Conservation (phyloP, 2,113 vertebrate genomes). For the Bubo blakistoni region DNA sequence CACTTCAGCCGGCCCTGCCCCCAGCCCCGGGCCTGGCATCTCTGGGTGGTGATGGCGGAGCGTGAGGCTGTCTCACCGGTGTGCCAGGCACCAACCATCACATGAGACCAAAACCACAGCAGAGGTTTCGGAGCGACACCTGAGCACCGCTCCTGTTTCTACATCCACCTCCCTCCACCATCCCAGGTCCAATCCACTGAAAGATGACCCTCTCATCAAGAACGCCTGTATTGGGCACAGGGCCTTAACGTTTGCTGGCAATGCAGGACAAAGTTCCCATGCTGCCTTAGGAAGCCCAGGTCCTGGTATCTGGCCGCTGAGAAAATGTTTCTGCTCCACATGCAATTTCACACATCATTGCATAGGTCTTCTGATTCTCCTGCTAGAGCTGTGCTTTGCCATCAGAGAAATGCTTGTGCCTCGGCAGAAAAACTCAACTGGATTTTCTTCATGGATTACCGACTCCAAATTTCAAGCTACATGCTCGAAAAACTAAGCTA, state of each 20-base stretch:
- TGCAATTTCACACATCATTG: constrained; percentile 11
- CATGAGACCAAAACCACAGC: not conserved
- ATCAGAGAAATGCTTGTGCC: not conserved
- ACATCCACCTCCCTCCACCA: not conserved
- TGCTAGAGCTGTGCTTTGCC: not conserved
- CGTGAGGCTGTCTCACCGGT: rapidly evolving
- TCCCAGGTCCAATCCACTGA: not conserved
- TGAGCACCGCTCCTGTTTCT: rapidly evolving
- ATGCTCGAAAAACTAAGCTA: not conserved
- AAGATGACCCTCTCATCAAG: not conserved
- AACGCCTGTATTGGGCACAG: not conserved
- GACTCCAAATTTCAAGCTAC: constrained; percentile 19
- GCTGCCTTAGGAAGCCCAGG: not conserved
- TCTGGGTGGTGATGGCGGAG: rapidly evolving
- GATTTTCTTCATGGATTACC: constrained; percentile 25
- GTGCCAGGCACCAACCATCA: not conserved
- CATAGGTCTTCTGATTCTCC: constrained; percentile 18
- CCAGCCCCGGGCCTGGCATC: not conserved
- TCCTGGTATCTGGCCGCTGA: not conserved
- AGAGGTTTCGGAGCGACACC: not conserved
- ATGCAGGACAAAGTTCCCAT: not conserved
- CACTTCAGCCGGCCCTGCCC: not conserved
- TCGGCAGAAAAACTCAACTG: not conserved
- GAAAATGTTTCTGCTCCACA: constrained; percentile 40
- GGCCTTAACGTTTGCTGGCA: not conserved